Evolutionary conservation across 2,888 invertebrate genomes (phyloP).

Genomic region (Tenthredo distinguenda): DNA sequence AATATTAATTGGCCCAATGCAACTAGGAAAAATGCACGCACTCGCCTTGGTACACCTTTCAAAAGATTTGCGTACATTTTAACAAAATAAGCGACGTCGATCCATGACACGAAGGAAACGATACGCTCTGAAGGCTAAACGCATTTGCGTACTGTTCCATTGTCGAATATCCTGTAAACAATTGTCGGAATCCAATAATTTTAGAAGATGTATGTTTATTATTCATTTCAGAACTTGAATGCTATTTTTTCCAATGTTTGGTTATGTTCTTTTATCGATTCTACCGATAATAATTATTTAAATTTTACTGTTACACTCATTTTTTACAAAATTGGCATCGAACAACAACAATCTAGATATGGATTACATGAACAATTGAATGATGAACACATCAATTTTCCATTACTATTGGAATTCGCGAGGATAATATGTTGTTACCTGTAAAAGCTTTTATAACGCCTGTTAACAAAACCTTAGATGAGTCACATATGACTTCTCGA

Average conservation of each 20-base stretch:
- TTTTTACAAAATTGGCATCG: too few relatives aligned
- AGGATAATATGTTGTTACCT: background rate
- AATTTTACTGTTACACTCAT: too few relatives aligned
- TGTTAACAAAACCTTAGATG: background rate
- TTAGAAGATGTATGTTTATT: too few relatives aligned
- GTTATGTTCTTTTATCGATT: too few relatives aligned
- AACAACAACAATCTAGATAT: too few relatives aligned
- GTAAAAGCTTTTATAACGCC: background rate
- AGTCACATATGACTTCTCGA: background rate
- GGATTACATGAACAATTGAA: too few relatives aligned
- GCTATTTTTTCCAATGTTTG: too few relatives aligned
- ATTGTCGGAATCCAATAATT: too few relatives aligned
- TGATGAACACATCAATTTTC: too few relatives aligned
- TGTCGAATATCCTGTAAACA: constrained; percentile 47
- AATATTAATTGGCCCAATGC: background rate
- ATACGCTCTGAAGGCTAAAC: background rate
- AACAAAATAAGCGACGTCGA: constrained; percentile 54
- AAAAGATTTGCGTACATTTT: constrained; percentile 53
- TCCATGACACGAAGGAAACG: constrained; percentile 52
- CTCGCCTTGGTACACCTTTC: background rate
- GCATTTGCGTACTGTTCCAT: constrained; percentile 47
- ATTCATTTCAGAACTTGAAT: too few relatives aligned
- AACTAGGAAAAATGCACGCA: background rate
- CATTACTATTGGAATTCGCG: too few relatives aligned
- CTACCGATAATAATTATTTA: too few relatives aligned